These are phyloP conservation scores for Mimumesa dahlbomi DNA, from an alignment of 2,888 invertebrate genomes.

Conservation along the genomic window DNA sequence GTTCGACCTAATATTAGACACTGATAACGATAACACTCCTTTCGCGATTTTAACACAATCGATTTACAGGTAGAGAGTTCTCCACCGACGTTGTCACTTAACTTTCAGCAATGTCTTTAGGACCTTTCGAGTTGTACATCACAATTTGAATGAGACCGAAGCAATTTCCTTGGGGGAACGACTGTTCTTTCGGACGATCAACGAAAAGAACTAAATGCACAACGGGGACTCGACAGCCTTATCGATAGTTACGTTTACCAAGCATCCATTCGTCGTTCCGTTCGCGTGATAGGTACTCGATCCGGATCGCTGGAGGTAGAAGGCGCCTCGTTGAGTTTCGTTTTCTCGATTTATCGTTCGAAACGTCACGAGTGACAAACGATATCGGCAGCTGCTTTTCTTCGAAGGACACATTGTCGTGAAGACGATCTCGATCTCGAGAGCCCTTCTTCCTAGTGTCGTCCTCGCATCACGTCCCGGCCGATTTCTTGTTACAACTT, in stretches of 20 bases:
- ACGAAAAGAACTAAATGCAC: constrained; percentile 25
- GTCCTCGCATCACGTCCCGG: constrained; percentile 1
- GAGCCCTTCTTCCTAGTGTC: constrained; percentile 20
- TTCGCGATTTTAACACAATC: too few species aligned
- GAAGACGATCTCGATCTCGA: constrained; percentile 31
- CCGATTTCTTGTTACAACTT: constrained; percentile 28
- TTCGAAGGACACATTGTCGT: constrained; percentile 33
- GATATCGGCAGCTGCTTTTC: constrained; percentile 54
- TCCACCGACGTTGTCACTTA: too few species aligned
- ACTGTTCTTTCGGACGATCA: constrained; percentile 14
- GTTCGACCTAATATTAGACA: too few species aligned
- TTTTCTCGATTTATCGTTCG: constrained; percentile 55
- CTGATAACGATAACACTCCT: too few species aligned
- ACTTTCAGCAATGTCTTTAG: too few species aligned
- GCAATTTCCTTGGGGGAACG: constrained; percentile 7
- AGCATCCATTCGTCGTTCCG: constrained; percentile 29
- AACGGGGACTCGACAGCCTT: constrained; percentile 23
- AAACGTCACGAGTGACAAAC: constrained; percentile 58
- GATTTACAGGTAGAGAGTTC: too few species aligned
- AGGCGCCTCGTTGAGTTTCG: constrained; percentile 39
- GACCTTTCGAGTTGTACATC: too few species aligned
- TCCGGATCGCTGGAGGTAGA: constrained; percentile 12
- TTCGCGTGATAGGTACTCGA: constrained; percentile 44
- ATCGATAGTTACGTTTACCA: constrained; percentile 36
- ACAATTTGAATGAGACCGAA: neutral